Conservation (phyloP, 2,888 invertebrate species). For the Salticus scenicus region DNA sequence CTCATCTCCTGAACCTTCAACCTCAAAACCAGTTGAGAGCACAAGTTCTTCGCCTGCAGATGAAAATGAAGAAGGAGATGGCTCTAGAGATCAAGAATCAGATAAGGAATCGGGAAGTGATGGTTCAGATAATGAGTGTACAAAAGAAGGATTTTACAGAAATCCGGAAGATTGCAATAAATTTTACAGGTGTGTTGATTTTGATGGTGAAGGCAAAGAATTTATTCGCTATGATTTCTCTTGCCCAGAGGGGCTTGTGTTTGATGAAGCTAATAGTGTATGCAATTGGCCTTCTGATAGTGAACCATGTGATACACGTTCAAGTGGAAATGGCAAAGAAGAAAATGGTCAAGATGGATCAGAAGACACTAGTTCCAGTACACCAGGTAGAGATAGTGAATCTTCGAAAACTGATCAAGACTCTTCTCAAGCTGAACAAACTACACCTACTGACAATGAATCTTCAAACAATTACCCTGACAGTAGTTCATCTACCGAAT, state of each 20-base stretch:
- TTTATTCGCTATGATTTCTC: constrained; percentile 88
- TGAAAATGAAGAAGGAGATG: neutral
- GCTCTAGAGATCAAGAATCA: neutral
- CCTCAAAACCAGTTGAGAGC: constrained; percentile 1
- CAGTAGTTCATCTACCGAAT: neutral
- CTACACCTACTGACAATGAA: neutral
- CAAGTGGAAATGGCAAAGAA: neutral
- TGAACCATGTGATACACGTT: constrained; percentile 81
- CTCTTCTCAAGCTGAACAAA: neutral
- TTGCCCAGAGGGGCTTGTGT: constrained; percentile 86
- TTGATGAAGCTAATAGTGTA: constrained; percentile 79
- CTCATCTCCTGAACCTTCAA: neutral
- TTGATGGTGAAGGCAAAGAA: constrained; percentile 84
- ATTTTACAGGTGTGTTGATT: constrained; percentile 88
- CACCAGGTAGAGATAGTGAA: neutral
- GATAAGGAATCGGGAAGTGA: neutral
- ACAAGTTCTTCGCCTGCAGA: neutral
- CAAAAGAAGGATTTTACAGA: constrained; percentile 64
- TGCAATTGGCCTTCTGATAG: constrained; percentile 87
- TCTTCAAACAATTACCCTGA: neutral
- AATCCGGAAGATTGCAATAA: constrained; percentile 75
- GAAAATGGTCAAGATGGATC: neutral
- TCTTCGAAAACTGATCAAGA: constrained; percentile 5
- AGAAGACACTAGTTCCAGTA: neutral
- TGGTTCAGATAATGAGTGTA: constrained; percentile 40